phyloP scores from a whole-genome alignment of 2,113 vertebrate species.

The Varanus salvator region DNA sequence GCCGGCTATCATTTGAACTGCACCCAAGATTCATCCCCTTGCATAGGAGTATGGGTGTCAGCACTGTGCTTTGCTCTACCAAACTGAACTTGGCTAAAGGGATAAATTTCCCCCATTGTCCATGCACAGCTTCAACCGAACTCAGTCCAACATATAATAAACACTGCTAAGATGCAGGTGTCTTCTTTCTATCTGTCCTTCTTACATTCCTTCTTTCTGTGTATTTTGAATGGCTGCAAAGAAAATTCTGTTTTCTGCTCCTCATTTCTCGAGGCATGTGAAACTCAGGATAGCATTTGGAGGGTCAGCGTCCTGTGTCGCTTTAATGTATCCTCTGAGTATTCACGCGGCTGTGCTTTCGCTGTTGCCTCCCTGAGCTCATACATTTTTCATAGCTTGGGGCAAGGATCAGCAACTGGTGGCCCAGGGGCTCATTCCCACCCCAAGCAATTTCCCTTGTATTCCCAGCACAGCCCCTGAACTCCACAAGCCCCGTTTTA shows the following conservation, averaged over 20 bases:
- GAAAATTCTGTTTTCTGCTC: neutral
- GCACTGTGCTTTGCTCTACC: neutral
- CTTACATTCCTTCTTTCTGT: too few relatives aligned
- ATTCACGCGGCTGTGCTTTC: neutral
- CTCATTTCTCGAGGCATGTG: neutral
- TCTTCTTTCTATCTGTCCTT: neutral
- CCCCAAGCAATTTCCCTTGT: neutral
- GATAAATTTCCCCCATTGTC: neutral
- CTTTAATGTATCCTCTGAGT: neutral
- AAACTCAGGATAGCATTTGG: neutral
- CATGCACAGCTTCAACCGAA: neutral
- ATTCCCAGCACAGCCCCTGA: neutral
- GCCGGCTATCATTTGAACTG: neutral
- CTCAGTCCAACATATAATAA: neutral
- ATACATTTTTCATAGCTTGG: neutral
- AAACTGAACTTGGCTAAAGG: neutral
- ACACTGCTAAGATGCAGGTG: neutral
- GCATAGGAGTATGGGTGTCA: neutral
- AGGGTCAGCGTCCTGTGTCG: neutral
- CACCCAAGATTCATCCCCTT: neutral
- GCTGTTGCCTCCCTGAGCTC: neutral
- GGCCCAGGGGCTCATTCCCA: neutral
- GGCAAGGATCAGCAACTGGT: neutral
- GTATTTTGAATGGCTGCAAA: neutral
- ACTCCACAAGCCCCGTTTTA: neutral